These are phyloP conservation scores for Okapia johnstoni DNA, from an alignment of 2,113 vertebrate genomes.

Conservation along the genomic window DNA sequence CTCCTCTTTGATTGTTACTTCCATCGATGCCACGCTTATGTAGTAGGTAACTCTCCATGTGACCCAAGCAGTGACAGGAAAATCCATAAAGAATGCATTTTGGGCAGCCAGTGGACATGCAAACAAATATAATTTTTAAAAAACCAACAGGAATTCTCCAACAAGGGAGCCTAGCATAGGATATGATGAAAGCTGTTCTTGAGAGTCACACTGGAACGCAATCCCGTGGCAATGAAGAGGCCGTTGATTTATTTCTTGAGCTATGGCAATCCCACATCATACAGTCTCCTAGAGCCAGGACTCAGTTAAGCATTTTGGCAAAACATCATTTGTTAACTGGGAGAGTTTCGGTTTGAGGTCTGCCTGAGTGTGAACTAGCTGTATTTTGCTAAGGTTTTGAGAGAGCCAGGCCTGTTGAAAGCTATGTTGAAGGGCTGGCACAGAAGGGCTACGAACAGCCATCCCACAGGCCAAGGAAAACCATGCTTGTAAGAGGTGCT, in stretches of 20 bases:
- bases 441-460: not conserved
- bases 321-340: conserved; percentile 15
- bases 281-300: not conserved
- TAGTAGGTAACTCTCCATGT: not conserved
- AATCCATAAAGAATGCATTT: conserved; percentile 50
- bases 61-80: not conserved
- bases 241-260: not conserved
- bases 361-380: not conserved
- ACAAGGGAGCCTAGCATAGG: not conserved
- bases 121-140: not conserved
- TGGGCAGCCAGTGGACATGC: conserved; percentile 37
- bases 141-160: not conserved
- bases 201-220: not conserved
- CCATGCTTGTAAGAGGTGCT: not conserved
- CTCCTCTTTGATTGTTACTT: not conserved
- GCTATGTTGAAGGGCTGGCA: not conserved
- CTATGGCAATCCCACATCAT: not conserved
- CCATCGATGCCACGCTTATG: not conserved
- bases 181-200: not conserved
- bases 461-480: conserved; percentile 39
- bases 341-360: conserved; percentile 29
- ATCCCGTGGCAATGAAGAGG: not conserved
- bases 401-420: conserved; percentile 24
- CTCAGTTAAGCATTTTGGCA: conserved; percentile 42
- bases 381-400: conserved; percentile 47